Base-by-base conservation (phyloP, 2,113 vertebrate species). In the Grammomys surdaster region DNA sequence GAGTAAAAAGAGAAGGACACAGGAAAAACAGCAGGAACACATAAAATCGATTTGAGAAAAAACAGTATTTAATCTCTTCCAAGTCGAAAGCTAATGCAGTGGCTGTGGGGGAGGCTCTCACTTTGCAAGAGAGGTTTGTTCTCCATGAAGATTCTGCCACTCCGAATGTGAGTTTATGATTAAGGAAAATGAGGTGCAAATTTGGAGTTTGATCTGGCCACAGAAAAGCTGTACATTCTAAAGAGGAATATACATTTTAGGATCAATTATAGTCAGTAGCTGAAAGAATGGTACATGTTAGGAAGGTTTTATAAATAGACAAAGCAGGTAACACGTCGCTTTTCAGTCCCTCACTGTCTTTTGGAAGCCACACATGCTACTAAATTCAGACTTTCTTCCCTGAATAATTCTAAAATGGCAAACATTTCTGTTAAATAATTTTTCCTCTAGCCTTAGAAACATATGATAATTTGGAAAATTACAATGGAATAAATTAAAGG, bases 1-100 rank as follows among this genome's bases (percentile, higher is more conserved):
- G 96, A 96, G 97, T 94, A 89, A 89, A 97, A 98, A 98, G 92
- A 3, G 19, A 94, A 70, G 96, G 94, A 89, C 3, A 78, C 80
- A 92, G 90, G 67, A 93, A 97, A 95, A 97, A 94, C 96, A 98
- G 98, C 97, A 95, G 96, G 97, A 77, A 94, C 82, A 97, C 76
- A 93, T 96, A 94, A 92, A 98, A 98, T 98, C 97, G 98, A 97
- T 98, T 98, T 97, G 97, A 98, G 96, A 97, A 97, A 96, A 96
- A 97, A 91, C 94, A 98, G 88, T 97, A 97, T 97, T 97, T 94
- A 97, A 97, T 97, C 93, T 97, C 81, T 58, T 84, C 81, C 24
- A 60, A 88, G 95, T 80, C 85, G 87, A 89, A 87, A 95, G 95
- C 89, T 94, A 89, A 96, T 88, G 56, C 91, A 92, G 67, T 85